Conservation (phyloP, 2,888 invertebrate genomes). For the Sepioteuthis lessoniana region DNA sequence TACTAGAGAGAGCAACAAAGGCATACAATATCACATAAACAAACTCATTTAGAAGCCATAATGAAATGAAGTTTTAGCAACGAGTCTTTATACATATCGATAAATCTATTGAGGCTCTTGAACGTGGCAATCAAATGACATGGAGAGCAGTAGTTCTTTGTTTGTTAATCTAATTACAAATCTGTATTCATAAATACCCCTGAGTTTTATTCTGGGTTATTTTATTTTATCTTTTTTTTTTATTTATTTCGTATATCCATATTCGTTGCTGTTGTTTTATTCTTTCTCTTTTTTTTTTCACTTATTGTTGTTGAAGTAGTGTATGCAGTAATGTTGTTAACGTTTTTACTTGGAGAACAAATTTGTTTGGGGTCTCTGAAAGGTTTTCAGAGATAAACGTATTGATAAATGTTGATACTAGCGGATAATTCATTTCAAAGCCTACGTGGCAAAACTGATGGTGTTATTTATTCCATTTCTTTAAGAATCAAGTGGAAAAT, state of each 20-base stretch:
- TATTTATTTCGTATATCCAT: not conserved
- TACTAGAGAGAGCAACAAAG: not conserved
- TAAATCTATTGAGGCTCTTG: not conserved
- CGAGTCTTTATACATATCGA: not conserved
- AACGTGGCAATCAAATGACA: not conserved
- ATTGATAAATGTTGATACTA: too few relatives aligned
- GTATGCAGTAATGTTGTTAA: too few relatives aligned
- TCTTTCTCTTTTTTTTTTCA: not conserved
- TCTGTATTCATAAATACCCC: not conserved
- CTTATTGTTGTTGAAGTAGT: not conserved
- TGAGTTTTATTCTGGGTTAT: not conserved
- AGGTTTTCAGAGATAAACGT: too few relatives aligned
- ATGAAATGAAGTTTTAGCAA: not conserved
- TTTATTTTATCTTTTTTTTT: too few relatives aligned
- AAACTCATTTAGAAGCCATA: not conserved
- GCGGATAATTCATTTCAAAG: too few relatives aligned
- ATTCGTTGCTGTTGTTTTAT: not conserved
- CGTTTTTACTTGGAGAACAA: too few relatives aligned
- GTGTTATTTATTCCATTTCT: too few relatives aligned
- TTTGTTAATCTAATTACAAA: not conserved
- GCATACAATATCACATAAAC: not conserved
- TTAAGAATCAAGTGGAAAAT: too few relatives aligned
- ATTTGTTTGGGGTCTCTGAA: too few relatives aligned
- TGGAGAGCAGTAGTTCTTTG: not conserved
- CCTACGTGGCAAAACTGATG: too few relatives aligned